Evolutionary conservation across 2,797 vertebrate species (phyloP).

Genomic region (Varecia variegata): DNA sequence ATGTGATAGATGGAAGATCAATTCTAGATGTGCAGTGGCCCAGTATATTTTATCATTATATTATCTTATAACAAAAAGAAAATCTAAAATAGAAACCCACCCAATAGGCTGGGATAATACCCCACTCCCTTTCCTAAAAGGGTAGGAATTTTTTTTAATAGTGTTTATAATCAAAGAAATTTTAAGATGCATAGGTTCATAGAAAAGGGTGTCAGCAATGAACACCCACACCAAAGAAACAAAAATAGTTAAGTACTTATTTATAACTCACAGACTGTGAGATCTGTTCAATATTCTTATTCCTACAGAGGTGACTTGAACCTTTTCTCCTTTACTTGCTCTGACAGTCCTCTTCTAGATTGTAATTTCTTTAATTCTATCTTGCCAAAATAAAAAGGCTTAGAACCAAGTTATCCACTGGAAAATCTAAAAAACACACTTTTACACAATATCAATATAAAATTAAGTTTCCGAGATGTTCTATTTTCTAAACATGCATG

Average conservation of each 20-base stretch:
- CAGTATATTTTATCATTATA: not conserved
- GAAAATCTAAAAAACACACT: not conserved
- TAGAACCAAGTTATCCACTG: not conserved
- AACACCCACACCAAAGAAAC: not conserved
- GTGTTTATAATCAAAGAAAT: not conserved
- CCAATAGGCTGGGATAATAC: not conserved
- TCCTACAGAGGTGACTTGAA: not conserved
- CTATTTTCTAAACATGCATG: not conserved
- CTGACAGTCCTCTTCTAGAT: not conserved
- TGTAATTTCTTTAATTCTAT: not conserved
- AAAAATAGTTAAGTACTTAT: not conserved
- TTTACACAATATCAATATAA: not conserved
- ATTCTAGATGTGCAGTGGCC: not conserved
- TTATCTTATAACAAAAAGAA: slow-evolving; percentile 31
- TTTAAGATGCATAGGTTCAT: not conserved
- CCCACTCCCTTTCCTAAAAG: not conserved
- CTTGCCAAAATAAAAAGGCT: not conserved
- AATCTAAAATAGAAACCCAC: slow-evolving; percentile 16
- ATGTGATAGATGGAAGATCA: not conserved
- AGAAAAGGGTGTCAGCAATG: fast-evolving
- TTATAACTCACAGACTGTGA: not conserved
- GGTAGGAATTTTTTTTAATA: not conserved
- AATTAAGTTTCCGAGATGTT: not conserved
- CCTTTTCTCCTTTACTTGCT: not conserved
- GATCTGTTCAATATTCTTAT: not conserved